These are phyloP conservation scores for Pemphigus obesinymphae DNA, from an alignment of 1,140 invertebrate species.

Conservation along the genomic window DNA sequence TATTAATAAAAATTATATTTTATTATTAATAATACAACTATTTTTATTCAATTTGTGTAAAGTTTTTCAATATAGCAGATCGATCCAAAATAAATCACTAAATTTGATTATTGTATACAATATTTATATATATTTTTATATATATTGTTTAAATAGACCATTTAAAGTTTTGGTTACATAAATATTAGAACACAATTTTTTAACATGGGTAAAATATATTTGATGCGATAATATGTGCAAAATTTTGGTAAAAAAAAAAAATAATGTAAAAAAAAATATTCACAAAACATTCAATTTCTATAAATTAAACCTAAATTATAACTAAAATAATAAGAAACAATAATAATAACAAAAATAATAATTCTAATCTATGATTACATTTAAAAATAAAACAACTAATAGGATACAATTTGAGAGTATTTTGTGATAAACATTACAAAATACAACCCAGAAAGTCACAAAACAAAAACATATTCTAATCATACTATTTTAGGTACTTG, in stretches of 20 bases:
- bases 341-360: slow-evolving; percentile 40
- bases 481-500: slow-evolving; percentile 3
- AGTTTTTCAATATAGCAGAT: no score
- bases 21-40: no score
- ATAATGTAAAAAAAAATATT: slow-evolving; percentile 10
- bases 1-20: no score
- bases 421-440: background rate
- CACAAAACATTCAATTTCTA: slow-evolving; percentile 4
- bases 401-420: slow-evolving; percentile 29
- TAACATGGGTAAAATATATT: slow-evolving; percentile 22
- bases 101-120: no score
- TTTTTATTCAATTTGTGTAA: no score
- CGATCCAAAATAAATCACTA: no score
- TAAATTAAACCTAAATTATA: background rate
- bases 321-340: slow-evolving; percentile 34
- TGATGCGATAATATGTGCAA: slow-evolving; percentile 25
- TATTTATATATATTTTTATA: no score
- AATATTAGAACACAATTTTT: background rate
- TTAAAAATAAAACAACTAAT: slow-evolving; percentile 37
- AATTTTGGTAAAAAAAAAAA: background rate
- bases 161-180: background rate
- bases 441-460: background rate
- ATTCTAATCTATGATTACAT: slow-evolving; percentile 7
- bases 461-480: background rate
- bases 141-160: no score